Conservation (phyloP, 2,888 invertebrate species). For the Spatulosminthurus flaviceps region DNA sequence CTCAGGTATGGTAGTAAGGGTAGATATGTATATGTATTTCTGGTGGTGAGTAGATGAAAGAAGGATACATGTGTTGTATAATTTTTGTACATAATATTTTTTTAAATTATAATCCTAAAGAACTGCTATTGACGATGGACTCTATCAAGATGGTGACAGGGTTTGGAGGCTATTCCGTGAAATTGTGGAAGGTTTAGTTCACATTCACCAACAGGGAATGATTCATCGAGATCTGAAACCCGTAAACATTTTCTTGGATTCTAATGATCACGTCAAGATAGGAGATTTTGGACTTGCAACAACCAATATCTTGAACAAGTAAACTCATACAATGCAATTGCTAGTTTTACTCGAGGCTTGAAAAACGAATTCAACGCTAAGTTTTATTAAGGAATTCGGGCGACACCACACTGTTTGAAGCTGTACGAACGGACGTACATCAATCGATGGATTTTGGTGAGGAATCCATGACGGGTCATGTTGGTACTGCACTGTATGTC, state of each 20-base stretch:
- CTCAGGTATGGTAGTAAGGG: slow-evolving; percentile 68
- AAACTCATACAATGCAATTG: slow-evolving; percentile 15
- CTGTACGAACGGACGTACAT: slow-evolving; percentile 23
- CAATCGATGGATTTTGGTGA: slow-evolving; percentile 65
- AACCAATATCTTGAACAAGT: slow-evolving; percentile 72
- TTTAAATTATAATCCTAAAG: slow-evolving; percentile 67
- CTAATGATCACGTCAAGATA: slow-evolving; percentile 94
- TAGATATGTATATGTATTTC: background rate
- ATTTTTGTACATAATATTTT: slow-evolving; percentile 27
- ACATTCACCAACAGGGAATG: slow-evolving; percentile 90
- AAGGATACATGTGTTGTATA: no score
- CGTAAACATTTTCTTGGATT: slow-evolving; percentile 94
- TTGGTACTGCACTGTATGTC: slow-evolving; percentile 94
- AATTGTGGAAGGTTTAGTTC: slow-evolving; percentile 88
- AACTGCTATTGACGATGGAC: slow-evolving; percentile 85
- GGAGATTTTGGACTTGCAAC: slow-evolving; percentile 98
- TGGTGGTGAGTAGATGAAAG: no score
- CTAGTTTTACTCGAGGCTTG: background rate
- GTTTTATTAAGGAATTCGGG: slow-evolving; percentile 8
- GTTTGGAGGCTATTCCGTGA: slow-evolving; percentile 94
- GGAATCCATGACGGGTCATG: slow-evolving; percentile 78
- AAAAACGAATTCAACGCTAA: background rate
- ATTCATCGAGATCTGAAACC: slow-evolving; percentile 66
- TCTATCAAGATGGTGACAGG: slow-evolving; percentile 79
- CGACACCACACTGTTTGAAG: slow-evolving; percentile 21